Conservation (phyloP, 2,888 invertebrate species). For the Neoascia interrupta region DNA sequence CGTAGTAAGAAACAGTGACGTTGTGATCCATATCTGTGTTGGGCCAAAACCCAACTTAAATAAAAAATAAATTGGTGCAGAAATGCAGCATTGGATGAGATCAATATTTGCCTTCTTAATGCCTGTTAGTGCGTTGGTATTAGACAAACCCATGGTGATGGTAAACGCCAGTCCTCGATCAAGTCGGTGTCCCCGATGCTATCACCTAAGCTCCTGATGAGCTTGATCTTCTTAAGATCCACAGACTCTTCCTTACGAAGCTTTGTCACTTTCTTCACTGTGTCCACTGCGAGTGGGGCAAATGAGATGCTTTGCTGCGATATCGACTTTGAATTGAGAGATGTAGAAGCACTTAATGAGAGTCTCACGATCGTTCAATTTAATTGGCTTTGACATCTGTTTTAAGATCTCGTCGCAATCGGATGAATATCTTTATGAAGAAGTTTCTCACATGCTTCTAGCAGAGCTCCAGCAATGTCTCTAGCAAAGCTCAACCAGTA, state of each 20-base stretch:
- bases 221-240: constrained; percentile 96
- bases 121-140: constrained; percentile 94
- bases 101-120: constrained; percentile 99
- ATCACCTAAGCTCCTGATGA: constrained; percentile 97
- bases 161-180: constrained; percentile 98
- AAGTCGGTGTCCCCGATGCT: constrained; percentile 98
- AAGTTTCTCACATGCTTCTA: constrained; percentile 96
- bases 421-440: constrained; percentile 97
- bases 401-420: constrained; percentile 92
- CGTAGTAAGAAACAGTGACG: constrained; percentile 97
- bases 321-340: constrained; percentile 99
- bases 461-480: constrained; percentile 95
- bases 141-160: constrained; percentile 91
- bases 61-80: constrained; percentile 86
- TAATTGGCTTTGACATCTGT: constrained; percentile 91
- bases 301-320: constrained; percentile 97
- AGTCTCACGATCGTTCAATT: constrained; percentile 91
- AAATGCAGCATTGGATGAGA: constrained; percentile 99
- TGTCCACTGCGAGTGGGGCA: constrained; percentile 98
- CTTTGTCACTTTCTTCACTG: constrained; percentile 87
- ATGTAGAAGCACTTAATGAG: constrained; percentile 96
- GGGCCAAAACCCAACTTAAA: no score
- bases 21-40: constrained; percentile 99
- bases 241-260: constrained; percentile 87
- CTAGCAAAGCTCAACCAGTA: no score